phyloP scores from a whole-genome alignment of 2,888 invertebrate species.

The Hipparchia semele region DNA sequence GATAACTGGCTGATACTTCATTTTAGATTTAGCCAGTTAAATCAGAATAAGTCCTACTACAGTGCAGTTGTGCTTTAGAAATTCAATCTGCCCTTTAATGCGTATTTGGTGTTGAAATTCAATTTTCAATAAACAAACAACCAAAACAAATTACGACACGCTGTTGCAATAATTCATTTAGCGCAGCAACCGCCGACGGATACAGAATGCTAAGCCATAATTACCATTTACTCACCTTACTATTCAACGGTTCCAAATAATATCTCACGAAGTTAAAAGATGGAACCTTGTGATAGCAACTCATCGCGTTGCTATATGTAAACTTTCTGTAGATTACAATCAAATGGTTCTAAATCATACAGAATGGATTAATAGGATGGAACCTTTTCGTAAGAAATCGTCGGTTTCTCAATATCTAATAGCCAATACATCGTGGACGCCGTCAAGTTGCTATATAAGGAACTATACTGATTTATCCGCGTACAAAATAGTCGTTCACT shows the following conservation, averaged over 20 bases:
- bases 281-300: not conserved
- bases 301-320: not conserved
- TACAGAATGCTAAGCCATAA: not conserved
- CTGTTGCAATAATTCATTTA: constrained; percentile 1
- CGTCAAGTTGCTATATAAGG: constrained; percentile 35
- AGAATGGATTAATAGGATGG: not conserved
- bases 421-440: constrained; percentile 19
- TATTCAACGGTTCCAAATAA: constrained; percentile 1
- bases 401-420: constrained; percentile 3
- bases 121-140: constrained; percentile 1
- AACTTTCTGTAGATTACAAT: not conserved
- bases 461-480: constrained; percentile 30
- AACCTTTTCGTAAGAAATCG: not conserved
- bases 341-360: not conserved
- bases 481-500: constrained; percentile 28
- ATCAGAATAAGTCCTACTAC: too few relatives aligned
- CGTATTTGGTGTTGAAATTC: not conserved
- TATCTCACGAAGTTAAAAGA: constrained; percentile 1
- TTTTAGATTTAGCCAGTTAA: too few relatives aligned
- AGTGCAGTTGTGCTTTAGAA: not conserved
- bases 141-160: not conserved
- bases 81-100: not conserved
- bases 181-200: not conserved
- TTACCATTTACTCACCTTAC: not conserved
- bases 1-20: too few relatives aligned